Conservation (phyloP, 2,113 vertebrate genomes). For the Asarcornis scutulata region DNA sequence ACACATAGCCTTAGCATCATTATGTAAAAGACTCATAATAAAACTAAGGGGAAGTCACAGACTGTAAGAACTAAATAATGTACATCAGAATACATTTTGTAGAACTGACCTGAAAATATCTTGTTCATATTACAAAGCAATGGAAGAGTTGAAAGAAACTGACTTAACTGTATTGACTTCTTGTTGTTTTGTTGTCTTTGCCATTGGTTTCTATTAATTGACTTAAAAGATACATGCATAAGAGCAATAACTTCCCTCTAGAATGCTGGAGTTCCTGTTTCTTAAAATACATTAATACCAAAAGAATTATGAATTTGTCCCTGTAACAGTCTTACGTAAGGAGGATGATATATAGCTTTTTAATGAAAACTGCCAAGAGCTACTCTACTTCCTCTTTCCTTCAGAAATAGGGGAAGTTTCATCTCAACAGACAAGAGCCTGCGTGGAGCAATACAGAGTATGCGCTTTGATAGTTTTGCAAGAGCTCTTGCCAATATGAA, state of each 20-base stretch:
- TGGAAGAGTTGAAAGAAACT: background rate
- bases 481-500: slow-evolving; percentile 16
- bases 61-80: background rate
- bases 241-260: background rate
- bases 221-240: background rate
- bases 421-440: background rate
- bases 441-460: background rate
- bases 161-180: background rate
- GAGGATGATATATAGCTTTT: background rate
- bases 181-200: background rate
- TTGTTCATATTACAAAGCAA: background rate
- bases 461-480: slow-evolving; percentile 30
- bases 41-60: background rate
- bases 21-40: background rate
- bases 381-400: background rate
- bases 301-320: background rate
- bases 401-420: slow-evolving; percentile 37
- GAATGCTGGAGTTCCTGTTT: background rate
- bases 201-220: background rate
- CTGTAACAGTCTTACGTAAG: background rate
- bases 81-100: background rate
- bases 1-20: background rate
- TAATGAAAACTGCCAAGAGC: background rate
- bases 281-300: background rate
- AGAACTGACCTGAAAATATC: background rate